Base-by-base conservation (phyloP, 2,888 invertebrate genomes). In the Netelia melanura region DNA sequence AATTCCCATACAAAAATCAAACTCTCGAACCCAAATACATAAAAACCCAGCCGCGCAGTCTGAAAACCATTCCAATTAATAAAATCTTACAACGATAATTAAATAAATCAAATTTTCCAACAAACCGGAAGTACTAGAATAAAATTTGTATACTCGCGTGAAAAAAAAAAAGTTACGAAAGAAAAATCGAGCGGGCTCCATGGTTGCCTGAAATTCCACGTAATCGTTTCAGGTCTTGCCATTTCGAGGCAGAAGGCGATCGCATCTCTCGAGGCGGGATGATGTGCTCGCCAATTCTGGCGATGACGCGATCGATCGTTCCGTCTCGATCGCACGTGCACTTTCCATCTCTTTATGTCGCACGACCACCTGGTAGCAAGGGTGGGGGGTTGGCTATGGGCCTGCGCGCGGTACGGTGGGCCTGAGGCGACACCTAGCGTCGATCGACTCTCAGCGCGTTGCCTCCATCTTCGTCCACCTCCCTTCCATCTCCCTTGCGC, bases 281-380 rank as follows among this genome's bases (percentile, higher is more conserved):
- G 79, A 86, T 80, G 64, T 48, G 74, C 67, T 87, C 83, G 88
- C 87, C 87, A 90, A 92, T 89, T 90, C 89, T 75, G 87, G 89
- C 89, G 91, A 91, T 92, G 92, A 92, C 91, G 91, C 90, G 89
- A 91, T 88, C 85, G 64, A 62, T 67, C n/a, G 58, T 80, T 76
- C 64, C 25, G 78, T 87, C 86, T 82, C 75, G 76, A 43, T 68
- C 76, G 17, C 30, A 52, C 68, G 61, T 10, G 17, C 43, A 68
- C 67, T 52, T 64, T 68, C 82, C 68, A 11, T 80, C 82, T 76
- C 52, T n/a, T 43, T 81, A 71, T 56, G 38, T 30, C 62, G 21
- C 71, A 23, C 48, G 25, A 23, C n/a, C 68, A 23, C 62, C 11
- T 43, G 58, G 21, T 0, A 38, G 14, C 9, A 14, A 11, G 52